Base-by-base conservation (phyloP, 2,888 invertebrate species). In the Scaptomyza caliginosa region DNA sequence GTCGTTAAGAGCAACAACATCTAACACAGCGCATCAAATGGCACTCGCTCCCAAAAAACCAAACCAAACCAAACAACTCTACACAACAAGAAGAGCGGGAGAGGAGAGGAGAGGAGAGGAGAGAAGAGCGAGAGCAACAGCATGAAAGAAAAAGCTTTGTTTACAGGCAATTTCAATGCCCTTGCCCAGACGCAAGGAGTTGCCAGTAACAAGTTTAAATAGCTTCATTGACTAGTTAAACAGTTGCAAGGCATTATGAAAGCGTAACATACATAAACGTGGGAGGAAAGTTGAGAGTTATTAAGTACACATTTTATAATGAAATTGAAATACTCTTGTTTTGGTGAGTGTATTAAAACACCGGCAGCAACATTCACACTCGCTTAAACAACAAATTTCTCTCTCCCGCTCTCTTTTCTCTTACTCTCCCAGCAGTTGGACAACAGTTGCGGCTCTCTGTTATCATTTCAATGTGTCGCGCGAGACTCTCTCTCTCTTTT, bases 11-110 rank as follows among this genome's bases (percentile, higher is more conserved):
- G 67, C 60, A 13, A 32, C 32, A 32, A 32, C 13, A 34, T 34
- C 34, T 24, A 58, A 46, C 52, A 42, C 55, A 76, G 83, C 83
- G 83, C 77, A 78, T 64, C 82, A 81, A 84, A 82, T 78, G 79
- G 85, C 71, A 78, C 85, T 81, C 85, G 85, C 78, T 68, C 66
- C 70, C 74, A 45, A 45, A 45, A 11, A 7, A 67, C 67, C 26
- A 45, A 43, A 67, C 67, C 26, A 45, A 43, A 8, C 28, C 10
- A 32, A 67, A 42, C 72, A 71, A 56, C 70, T 52, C 34, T 45
- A 11, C 26, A 42, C 57, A 39, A 66, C n/a, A 45, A 67, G 62
- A 71, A 51, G 40, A 32, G 39, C 1, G 32, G 7, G 7, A 32
- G 13, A 7, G 32, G n/a, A 67, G 62, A 71, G 48, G 40, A 32